phyloP scores from a whole-genome alignment of 2,113 vertebrate genomes.

The Excalfactoria chinensis region DNA sequence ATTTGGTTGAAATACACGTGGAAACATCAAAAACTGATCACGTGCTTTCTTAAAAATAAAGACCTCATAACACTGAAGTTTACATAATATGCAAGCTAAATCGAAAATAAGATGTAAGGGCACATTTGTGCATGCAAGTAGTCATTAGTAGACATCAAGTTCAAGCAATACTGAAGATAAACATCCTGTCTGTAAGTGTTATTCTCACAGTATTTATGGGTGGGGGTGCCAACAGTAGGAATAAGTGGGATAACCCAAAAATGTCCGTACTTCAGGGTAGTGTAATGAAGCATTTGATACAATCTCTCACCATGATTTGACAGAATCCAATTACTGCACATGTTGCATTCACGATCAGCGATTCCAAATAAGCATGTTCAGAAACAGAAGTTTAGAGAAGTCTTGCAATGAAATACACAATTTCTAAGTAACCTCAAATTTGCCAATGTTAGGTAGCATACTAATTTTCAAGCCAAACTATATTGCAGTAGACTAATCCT shows the following conservation, averaged over 20 bases:
- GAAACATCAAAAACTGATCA: neutral
- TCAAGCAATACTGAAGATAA: neutral
- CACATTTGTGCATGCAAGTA: neutral
- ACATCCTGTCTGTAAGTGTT: neutral
- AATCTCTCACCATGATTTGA: neutral
- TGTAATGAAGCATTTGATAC: neutral
- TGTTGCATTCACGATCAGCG: accelerated
- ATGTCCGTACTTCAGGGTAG: neutral
- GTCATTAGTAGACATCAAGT: neutral
- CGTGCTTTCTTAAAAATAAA: no score
- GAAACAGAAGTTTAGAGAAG: neutral
- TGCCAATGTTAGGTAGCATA: neutral
- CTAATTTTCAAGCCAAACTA: neutral
- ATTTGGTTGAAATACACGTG: neutral
- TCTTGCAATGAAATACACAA: neutral
- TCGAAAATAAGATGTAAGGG: neutral
- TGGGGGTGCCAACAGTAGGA: neutral
- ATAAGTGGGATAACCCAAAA: neutral
- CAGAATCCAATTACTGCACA: neutral
- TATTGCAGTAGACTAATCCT: neutral
- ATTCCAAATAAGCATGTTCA: neutral
- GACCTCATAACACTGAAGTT: neutral
- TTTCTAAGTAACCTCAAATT: neutral
- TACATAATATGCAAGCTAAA: neutral
- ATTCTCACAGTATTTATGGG: neutral